A percentile compares a stretch with the other conserved stretches of the same genome.
These are phyloP conservation scores for Myrmecobius fasciatus DNA, from an alignment of 2,113 vertebrate genomes.

Conservation along the genomic window DNA sequence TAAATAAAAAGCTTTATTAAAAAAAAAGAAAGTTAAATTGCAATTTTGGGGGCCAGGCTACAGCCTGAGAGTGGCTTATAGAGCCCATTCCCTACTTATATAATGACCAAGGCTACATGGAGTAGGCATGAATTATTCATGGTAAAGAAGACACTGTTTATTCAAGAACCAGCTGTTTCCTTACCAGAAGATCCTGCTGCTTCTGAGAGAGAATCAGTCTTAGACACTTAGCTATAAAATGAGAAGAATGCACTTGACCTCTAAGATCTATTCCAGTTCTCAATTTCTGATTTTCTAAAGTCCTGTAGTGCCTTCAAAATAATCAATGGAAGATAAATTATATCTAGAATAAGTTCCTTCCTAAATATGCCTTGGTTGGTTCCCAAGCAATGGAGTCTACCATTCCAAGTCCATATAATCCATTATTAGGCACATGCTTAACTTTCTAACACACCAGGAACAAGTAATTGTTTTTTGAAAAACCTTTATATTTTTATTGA, in stretches of 20 bases:
- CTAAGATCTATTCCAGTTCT: not conserved
- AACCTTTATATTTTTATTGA: not conserved
- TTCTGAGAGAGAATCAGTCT: conserved; percentile 71
- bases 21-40: no score
- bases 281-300: not conserved
- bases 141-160: conserved; percentile 73
- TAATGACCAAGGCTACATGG: conserved; percentile 42
- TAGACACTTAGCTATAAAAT: not conserved
- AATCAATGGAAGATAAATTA: not conserved
- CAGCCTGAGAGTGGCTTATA: not conserved
- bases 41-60: not conserved
- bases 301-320: not conserved
- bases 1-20: no score
- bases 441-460: not conserved
- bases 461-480: not conserved
- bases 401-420: not conserved
- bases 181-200: conserved; percentile 65
- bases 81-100: conserved; percentile 59
- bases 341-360: not conserved
- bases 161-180: conserved; percentile 77
- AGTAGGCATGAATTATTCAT: conserved; percentile 79
- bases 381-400: not conserved
- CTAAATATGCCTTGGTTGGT: not conserved
- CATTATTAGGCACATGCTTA: not conserved
- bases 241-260: not conserved